Evolutionary conservation across 2,113 vertebrate species (phyloP).

Genomic region (Callaeas wilsoni): DNA sequence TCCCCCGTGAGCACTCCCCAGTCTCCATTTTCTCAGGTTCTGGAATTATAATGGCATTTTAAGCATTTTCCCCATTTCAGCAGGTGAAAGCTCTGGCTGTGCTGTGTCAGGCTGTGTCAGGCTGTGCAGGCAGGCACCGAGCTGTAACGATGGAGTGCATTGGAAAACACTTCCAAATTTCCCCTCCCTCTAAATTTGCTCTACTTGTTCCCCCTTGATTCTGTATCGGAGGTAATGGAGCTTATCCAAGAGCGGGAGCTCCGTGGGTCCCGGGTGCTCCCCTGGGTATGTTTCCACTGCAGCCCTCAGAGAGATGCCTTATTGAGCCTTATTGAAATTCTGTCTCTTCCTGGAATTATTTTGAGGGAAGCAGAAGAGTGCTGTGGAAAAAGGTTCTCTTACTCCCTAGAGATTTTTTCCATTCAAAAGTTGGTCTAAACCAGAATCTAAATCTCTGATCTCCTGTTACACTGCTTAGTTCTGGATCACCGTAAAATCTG

Average conservation of each 20-base stretch:
- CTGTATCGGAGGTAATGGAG: background rate
- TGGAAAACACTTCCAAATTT: background rate
- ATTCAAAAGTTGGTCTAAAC: background rate
- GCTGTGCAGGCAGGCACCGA: background rate
- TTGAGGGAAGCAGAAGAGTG: background rate
- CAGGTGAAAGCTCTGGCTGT: background rate
- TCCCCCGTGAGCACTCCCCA: background rate
- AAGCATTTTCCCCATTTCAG: background rate
- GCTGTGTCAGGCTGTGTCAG: background rate
- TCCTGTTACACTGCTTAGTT: background rate
- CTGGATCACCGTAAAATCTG: background rate
- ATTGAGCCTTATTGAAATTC: conserved; percentile 13
- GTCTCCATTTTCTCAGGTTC: background rate
- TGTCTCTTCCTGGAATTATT: background rate
- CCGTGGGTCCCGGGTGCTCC: background rate
- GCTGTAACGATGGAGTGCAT: accelerated
- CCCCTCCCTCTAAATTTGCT: background rate
- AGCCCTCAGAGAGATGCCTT: background rate
- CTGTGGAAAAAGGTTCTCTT: background rate
- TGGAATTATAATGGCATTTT: background rate
- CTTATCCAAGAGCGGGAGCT: background rate
- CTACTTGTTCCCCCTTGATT: background rate
- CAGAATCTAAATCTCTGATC: background rate
- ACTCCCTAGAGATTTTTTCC: background rate
- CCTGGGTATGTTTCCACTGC: background rate